Percentiles rank a stretch among this genome's conserved stretches.
These are phyloP conservation scores for Eueremaeus valkanovi DNA, from an alignment of 2,888 invertebrate genomes.

Conservation along the genomic window DNA sequence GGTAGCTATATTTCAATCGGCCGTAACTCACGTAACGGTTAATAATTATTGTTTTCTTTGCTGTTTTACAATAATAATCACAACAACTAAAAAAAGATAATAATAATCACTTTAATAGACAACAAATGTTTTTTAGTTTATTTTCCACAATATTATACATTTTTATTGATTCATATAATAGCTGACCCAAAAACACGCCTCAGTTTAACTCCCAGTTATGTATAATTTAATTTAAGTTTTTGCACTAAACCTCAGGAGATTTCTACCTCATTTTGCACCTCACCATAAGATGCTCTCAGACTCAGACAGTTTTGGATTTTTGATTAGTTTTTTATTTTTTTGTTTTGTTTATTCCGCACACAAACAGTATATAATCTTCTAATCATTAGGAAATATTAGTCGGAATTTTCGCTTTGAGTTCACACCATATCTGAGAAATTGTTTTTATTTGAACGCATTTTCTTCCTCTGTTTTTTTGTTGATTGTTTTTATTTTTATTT, in stretches of 20 bases:
- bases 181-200: constrained; percentile 12
- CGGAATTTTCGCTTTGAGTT: background rate
- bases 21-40: constrained; percentile 5
- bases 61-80: background rate
- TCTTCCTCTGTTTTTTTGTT: constrained; percentile 19
- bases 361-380: constrained; percentile 10
- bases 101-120: background rate
- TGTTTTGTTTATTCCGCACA: background rate
- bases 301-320: background rate
- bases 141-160: background rate
- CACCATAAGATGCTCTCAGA: background rate
- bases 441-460: constrained; percentile 8
- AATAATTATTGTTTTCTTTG: too few relatives aligned
- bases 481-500: background rate
- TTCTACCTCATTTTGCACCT: constrained; percentile 36
- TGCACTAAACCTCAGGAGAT: constrained; percentile 35
- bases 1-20: constrained; percentile 25
- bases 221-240: constrained; percentile 1
- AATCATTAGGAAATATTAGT: constrained; percentile 30
- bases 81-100: background rate
- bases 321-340: background rate
- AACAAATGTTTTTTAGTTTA: background rate
- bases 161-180: background rate
- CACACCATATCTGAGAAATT: background rate
- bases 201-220: background rate